Conservation (phyloP, 2,113 vertebrate genomes). For the Pleuronectes platessa region DNA sequence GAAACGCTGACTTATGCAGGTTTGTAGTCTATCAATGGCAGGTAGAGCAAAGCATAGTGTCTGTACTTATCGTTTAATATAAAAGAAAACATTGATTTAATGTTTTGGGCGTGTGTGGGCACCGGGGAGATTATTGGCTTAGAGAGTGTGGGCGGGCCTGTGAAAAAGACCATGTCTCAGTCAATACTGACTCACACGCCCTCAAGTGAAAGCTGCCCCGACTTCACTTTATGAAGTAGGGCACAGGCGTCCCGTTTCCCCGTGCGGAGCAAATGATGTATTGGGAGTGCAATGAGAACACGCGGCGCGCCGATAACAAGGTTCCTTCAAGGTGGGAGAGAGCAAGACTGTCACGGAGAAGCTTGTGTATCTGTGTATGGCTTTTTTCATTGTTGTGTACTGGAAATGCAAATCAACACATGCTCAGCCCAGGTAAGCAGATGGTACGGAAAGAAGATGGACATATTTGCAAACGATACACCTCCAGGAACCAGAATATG, state of each 20-base stretch:
- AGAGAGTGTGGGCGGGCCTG: constrained; percentile 36
- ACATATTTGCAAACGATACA: background rate
- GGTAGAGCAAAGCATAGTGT: background rate
- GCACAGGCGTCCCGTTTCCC: constrained; percentile 33
- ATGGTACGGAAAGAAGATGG: constrained; percentile 31
- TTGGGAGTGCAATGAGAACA: constrained; percentile 56
- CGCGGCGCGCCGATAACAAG: constrained; percentile 61
- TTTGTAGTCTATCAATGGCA: too few relatives aligned
- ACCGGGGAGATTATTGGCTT: constrained; percentile 26
- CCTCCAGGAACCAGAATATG: constrained; percentile 10
- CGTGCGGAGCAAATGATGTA: constrained; percentile 57
- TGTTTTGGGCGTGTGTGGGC: background rate
- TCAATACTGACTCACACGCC: constrained; percentile 62
- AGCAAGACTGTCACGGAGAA: background rate
- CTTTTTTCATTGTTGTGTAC: constrained; percentile 32
- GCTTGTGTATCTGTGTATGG: constrained; percentile 1
- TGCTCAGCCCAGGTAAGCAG: constrained; percentile 58
- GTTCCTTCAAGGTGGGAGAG: constrained; percentile 44
- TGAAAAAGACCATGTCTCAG: constrained; percentile 50
- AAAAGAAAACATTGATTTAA: background rate
- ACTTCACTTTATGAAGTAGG: constrained; percentile 62
- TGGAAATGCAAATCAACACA: constrained; percentile 67
- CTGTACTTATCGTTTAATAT: constrained; percentile 8
- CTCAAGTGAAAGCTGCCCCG: constrained; percentile 42
- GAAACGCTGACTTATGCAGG: background rate